Conservation (phyloP, 2,113 vertebrate species). For the Pomatorhinus ruficollis region DNA sequence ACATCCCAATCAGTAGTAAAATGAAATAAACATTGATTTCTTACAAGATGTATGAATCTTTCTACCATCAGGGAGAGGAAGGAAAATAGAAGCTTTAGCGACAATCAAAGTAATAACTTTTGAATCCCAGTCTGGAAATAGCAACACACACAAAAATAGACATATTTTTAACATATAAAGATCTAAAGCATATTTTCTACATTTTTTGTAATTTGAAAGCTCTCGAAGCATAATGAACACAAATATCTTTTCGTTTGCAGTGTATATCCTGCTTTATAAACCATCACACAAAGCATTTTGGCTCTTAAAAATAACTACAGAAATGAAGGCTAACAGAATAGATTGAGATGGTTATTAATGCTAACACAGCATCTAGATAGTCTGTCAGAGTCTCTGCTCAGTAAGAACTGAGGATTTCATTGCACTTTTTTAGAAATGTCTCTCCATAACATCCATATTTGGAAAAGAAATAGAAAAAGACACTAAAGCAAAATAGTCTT, state of each 20-base stretch:
- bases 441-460: not conserved
- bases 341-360: not conserved
- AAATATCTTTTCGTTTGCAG: not conserved
- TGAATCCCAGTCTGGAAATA: not conserved
- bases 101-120: not conserved
- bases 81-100: not conserved
- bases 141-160: not conserved
- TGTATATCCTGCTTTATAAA: not conserved
- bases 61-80: not conserved
- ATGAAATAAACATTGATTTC: slow-evolving; percentile 22
- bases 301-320: not conserved
- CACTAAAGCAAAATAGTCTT: not conserved
- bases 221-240: not conserved
- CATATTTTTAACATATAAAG: not conserved
- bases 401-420: not conserved
- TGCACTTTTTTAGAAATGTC: not conserved
- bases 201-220: not conserved
- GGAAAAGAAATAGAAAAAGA: not conserved
- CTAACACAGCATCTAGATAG: not conserved
- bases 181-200: not conserved
- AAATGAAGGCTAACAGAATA: not conserved
- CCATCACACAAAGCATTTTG: not conserved
- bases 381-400: not conserved
- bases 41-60: not conserved
- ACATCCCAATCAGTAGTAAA: not conserved